phyloP scores from a whole-genome alignment of 2,797 vertebrate species.

The Lateolabrax maculatus region DNA sequence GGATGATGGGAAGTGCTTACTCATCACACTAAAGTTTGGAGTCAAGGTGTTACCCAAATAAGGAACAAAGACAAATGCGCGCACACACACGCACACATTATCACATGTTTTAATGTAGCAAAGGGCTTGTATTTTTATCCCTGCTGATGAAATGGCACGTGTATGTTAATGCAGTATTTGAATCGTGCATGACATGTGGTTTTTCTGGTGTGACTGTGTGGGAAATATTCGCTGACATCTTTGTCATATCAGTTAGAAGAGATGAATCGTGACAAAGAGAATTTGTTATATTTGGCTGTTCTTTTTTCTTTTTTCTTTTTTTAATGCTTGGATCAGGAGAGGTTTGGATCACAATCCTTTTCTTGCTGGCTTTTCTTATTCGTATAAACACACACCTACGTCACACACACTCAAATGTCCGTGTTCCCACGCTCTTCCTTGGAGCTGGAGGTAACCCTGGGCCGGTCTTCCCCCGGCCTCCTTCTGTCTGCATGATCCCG shows the following conservation, averaged over 20 bases:
- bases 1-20: slow-evolving; percentile 30
- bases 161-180: slow-evolving; percentile 6
- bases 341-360: not conserved
- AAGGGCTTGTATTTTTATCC: slow-evolving; percentile 21
- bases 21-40: slow-evolving; percentile 28
- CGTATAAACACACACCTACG: slow-evolving; percentile 5
- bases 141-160: slow-evolving; percentile 3
- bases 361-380: slow-evolving; percentile 22
- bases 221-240: slow-evolving; percentile 1
- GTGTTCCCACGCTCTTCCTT: slow-evolving; percentile 46
- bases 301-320: not conserved
- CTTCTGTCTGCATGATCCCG: slow-evolving; percentile 57
- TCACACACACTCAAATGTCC: slow-evolving; percentile 12
- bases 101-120: slow-evolving; percentile 1
- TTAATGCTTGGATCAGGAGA: slow-evolving; percentile 3
- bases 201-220: not conserved
- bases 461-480: slow-evolving; percentile 67
- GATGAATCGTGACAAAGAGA: slow-evolving; percentile 6
- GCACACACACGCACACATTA: not conserved
- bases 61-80: slow-evolving; percentile 1
- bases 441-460: slow-evolving; percentile 58
- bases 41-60: slow-evolving; percentile 19
- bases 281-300: too few relatives aligned
- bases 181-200: slow-evolving; percentile 13
- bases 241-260: not conserved